Evolutionary conservation across 2,113 vertebrate genomes (phyloP).

Genomic region (Platichthys stellatus): DNA sequence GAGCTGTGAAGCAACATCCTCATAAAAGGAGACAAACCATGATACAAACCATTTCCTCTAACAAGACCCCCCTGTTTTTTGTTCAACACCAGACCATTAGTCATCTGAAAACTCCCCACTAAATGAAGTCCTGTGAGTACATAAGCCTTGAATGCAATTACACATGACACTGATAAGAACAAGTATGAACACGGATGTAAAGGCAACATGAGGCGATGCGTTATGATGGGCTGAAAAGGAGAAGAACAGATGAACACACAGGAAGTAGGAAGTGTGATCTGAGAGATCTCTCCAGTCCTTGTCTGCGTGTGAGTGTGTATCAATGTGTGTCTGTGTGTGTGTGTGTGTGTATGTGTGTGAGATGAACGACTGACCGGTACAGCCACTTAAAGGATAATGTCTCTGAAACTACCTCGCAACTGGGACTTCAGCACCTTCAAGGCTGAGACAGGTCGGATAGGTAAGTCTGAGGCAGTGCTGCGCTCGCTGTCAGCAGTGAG

Average conservation of each 20-base stretch:
- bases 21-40: conserved; percentile 15
- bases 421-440: conserved; percentile 95
- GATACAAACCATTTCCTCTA: conserved; percentile 66
- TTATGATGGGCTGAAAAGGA: conserved; percentile 46
- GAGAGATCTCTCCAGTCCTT: conserved; percentile 35
- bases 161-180: conserved; percentile 28
- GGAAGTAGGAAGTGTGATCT: conserved; percentile 84
- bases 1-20: conserved; percentile 27
- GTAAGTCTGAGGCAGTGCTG: conserved; percentile 70
- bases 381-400: conserved; percentile 84
- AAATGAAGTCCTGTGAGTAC: neutral
- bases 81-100: neutral
- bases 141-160: neutral
- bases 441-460: conserved; percentile 88
- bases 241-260: conserved; percentile 69
- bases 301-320: conserved; percentile 12
- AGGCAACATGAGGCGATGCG: conserved; percentile 58
- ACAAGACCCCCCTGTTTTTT: conserved; percentile 25
- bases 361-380: conserved; percentile 58
- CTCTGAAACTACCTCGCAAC: conserved; percentile 91
- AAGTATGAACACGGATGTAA: conserved; percentile 59
- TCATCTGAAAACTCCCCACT: conserved; percentile 32
- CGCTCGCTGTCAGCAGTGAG: conserved; percentile 25
- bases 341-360: conserved; percentile 39
- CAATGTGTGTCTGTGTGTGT: conserved; percentile 10